These are phyloP conservation scores for Amphimallon solstitiale DNA, from an alignment of 2,888 invertebrate species.

Conservation along the genomic window DNA sequence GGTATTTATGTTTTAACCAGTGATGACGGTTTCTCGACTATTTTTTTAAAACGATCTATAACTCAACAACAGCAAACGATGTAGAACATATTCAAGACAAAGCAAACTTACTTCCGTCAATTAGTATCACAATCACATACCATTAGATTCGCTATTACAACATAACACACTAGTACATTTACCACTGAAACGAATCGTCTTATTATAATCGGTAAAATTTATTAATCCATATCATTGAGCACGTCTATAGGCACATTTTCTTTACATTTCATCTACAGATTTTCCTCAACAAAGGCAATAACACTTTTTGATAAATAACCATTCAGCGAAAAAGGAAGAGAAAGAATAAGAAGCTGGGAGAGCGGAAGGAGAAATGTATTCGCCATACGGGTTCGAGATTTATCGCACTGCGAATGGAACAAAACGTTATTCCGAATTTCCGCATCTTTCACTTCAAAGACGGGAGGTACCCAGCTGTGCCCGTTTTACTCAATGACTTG, in stretches of 20 bases:
- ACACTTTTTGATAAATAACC: slow-evolving; percentile 29
- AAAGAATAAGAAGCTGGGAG: slow-evolving; percentile 16
- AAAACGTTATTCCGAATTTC: slow-evolving; percentile 30
- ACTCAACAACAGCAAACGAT: no score
- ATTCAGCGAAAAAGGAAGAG: neutral
- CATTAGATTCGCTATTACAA: no score
- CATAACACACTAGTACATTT: no score
- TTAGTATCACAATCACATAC: no score
- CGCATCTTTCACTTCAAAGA: slow-evolving; percentile 31
- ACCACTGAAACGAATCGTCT: neutral
- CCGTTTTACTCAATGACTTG: slow-evolving; percentile 32
- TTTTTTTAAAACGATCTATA: no score
- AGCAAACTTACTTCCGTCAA: no score
- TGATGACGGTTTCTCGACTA: no score
- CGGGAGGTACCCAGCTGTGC: slow-evolving; percentile 26
- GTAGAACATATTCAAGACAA: no score
- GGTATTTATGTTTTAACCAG: no score
- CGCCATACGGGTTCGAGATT: slow-evolving; percentile 30
- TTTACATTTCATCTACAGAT: slow-evolving; percentile 21
- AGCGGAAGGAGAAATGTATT: slow-evolving; percentile 24
- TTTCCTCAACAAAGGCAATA: slow-evolving; percentile 29
- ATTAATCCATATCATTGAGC: neutral
- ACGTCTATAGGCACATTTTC: neutral
- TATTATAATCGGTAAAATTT: slow-evolving; percentile 6
- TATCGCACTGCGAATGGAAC: slow-evolving; percentile 29